Base-by-base conservation (phyloP, 2,888 invertebrate species). In the Zaprionus lineosus region DNA sequence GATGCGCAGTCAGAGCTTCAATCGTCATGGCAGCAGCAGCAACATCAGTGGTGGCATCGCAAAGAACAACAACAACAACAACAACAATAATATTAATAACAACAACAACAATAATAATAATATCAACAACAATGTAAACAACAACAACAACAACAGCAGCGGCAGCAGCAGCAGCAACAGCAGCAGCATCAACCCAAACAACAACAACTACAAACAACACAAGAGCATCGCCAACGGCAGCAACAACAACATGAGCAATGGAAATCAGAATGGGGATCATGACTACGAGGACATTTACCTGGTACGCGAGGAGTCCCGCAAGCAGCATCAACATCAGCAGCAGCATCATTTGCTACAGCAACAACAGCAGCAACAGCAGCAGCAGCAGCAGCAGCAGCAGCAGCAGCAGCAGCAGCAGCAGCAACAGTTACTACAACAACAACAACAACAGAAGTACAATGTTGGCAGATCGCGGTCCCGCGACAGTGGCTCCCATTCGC, bases 221-320 rank as follows among this genome's bases (percentile, higher is more conserved):
- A 78, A 60, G 39, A 55, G 19, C 24, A 36, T 36, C 5, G 46
- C 36, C 8, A 28, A 53, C 7, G 51, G 33, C 44, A 78, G 62
- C 33, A 77, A 55, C 26, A 74, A 39, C 36, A 74, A 57, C 33
- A 78, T 39, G 28, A 82, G 62, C 47, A 71, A 61, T 21, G 58
- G 62, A 36, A 64, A 74, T 33, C 82, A 62, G 56, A 68, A 74
- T 8, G 92, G 92, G 61, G 92, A 93, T 69, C 94, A 95, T 81
- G 95, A 95, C 86, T 96, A 96, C 88, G 95, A 96, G 89, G 95
- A 95, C 82, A 95, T 95, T 60, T 95, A 95, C 86, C 88, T 94
- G 88, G 92, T 95, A 43, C 91, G 93, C 46, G 94, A 94, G 39
- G 93, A 92, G 66, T 89, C 90, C 6, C 88, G 87, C 11, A 88